These are phyloP conservation scores for Tetragnatha versicolor DNA, from an alignment of 1,140 invertebrate species.

Conservation along the genomic window DNA sequence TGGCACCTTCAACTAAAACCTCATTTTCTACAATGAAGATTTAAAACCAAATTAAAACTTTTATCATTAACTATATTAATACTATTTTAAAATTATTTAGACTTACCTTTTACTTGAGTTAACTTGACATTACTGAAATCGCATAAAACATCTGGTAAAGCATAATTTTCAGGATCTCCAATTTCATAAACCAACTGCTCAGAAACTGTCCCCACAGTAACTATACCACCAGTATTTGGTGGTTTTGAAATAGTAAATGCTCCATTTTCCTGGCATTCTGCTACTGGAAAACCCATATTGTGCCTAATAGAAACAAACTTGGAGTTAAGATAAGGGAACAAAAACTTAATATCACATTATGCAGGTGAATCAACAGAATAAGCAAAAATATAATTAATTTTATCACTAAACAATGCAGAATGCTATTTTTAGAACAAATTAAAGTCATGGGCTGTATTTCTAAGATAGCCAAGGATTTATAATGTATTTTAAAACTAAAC, in stretches of 20 bases:
- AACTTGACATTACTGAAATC: conserved; percentile 67
- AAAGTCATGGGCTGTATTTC: too few relatives aligned
- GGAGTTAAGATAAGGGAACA: neutral
- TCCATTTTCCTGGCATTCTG: conserved; percentile 65
- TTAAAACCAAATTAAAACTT: neutral
- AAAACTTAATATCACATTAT: too few relatives aligned
- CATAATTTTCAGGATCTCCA: conserved; percentile 66
- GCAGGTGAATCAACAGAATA: too few relatives aligned
- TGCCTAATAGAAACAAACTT: conserved; percentile 56
- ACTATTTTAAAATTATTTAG: neutral
- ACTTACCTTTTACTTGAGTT: conserved; percentile 61
- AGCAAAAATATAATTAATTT: too few relatives aligned
- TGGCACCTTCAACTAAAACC: conserved; percentile 66
- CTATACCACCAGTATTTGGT: conserved; percentile 66
- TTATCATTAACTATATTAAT: too few relatives aligned
- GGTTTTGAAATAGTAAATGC: conserved; percentile 67
- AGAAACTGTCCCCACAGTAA: conserved; percentile 64
- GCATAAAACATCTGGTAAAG: conserved; percentile 68
- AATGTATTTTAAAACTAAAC: too few relatives aligned
- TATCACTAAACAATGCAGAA: too few relatives aligned
- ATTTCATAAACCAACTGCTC: conserved; percentile 70
- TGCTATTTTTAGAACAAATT: too few relatives aligned
- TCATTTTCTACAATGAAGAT: conserved; percentile 54
- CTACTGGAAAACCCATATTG: conserved; percentile 68
- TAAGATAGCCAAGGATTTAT: too few relatives aligned